Evolutionary conservation across 1,140 invertebrate species (phyloP).

Genomic region (Drosophila kohkoa): DNA sequence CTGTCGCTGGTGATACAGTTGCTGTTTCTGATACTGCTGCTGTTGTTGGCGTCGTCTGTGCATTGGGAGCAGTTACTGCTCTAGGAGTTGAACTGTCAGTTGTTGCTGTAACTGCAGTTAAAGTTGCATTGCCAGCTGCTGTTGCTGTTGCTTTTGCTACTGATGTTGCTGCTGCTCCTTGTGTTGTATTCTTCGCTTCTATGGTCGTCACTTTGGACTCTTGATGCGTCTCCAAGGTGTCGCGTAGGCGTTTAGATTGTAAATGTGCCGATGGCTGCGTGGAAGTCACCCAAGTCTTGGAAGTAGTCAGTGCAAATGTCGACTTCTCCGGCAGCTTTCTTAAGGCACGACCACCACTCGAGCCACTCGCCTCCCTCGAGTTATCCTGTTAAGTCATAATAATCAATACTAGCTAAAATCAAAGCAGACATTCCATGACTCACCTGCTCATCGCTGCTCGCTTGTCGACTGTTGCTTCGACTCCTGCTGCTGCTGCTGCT

Average conservation of each 20-base stretch:
- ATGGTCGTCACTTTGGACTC: not conserved
- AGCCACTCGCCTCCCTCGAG: slow-evolving; percentile 25
- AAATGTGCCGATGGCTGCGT: slow-evolving; percentile 2
- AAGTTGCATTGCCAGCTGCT: too few relatives aligned
- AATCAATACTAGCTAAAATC: not conserved
- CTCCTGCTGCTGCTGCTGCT: slow-evolving; percentile 35
- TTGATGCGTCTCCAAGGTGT: not conserved
- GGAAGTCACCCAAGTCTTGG: slow-evolving; percentile 34
- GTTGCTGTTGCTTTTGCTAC: too few relatives aligned
- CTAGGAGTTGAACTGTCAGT: too few relatives aligned
- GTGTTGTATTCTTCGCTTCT: too few relatives aligned
- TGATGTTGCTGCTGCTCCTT: too few relatives aligned
- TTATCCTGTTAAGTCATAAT: slow-evolving; percentile 26
- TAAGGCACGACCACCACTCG: slow-evolving; percentile 3
- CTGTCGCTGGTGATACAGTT: too few relatives aligned
- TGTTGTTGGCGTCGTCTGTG: not conserved
- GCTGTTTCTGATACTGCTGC: too few relatives aligned
- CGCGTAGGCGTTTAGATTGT: not conserved
- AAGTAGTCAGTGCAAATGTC: slow-evolving; percentile 24
- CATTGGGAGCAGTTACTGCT: too few relatives aligned
- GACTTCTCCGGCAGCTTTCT: slow-evolving; percentile 26
- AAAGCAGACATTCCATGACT: slow-evolving; percentile 9
- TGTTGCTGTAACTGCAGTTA: too few relatives aligned
- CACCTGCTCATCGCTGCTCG: slow-evolving; percentile 58
- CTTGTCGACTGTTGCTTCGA: slow-evolving; percentile 31